Evolutionary conservation across 2,797 vertebrate species (phyloP).

Genomic region (Tympanoctomys barrerae): DNA sequence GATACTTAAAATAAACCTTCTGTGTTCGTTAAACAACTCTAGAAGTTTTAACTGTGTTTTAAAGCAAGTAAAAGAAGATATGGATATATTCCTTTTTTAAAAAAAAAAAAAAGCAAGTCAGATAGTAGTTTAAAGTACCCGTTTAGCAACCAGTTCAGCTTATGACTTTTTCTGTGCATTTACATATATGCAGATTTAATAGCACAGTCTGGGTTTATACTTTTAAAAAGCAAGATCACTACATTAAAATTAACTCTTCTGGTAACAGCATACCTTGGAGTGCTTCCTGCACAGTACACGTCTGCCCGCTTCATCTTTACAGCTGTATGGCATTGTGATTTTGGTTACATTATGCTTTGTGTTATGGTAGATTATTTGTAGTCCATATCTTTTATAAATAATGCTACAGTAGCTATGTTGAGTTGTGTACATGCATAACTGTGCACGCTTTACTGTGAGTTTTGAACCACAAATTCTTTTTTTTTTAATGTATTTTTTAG

Average conservation of each 20-base stretch:
- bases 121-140: neutral
- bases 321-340: neutral
- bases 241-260: constrained; percentile 28
- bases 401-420: neutral
- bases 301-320: neutral
- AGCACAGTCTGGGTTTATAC: neutral
- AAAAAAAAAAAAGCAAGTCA: neutral
- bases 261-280: neutral
- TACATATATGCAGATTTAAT: neutral
- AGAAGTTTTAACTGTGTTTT: constrained; percentile 53
- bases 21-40: neutral
- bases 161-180: neutral
- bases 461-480: constrained; percentile 24
- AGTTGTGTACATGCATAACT: neutral
- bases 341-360: neutral
- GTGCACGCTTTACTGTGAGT: neutral
- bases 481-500: too few relatives aligned
- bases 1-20: neutral
- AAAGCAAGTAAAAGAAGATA: constrained; percentile 11
- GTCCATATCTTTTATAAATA: neutral
- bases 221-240: constrained; percentile 20
- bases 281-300: neutral
- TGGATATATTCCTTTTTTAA: neutral
- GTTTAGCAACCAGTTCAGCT: neutral
- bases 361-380: neutral